These are phyloP conservation scores for Atractosteus spatula DNA, from an alignment of 2,113 vertebrate species.

Conservation along the genomic window DNA sequence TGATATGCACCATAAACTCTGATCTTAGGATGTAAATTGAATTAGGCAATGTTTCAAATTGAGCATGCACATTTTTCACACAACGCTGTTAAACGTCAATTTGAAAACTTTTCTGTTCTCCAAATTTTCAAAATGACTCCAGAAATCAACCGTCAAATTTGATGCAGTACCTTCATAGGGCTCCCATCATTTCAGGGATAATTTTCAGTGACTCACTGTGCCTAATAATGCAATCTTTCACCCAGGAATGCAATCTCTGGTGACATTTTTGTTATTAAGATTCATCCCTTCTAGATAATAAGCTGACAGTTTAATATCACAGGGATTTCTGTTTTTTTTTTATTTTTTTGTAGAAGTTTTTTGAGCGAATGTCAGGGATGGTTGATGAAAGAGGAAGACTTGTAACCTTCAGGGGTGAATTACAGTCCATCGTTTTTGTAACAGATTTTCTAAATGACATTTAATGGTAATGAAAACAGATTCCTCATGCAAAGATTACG, in stretches of 20 bases:
- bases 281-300: slow-evolving; percentile 6
- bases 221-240: slow-evolving; percentile 9
- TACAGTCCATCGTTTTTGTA: background rate
- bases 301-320: slow-evolving; percentile 9
- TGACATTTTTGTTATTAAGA: slow-evolving; percentile 12
- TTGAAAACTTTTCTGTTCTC: no score
- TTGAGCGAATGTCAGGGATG: background rate
- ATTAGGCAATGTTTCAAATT: background rate
- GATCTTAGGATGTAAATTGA: no score
- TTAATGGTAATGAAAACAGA: slow-evolving; percentile 15
- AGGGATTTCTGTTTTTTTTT: background rate
- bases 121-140: no score
- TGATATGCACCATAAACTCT: no score
- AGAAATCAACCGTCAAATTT: no score
- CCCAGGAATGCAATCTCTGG: slow-evolving; percentile 1
- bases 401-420: slow-evolving; percentile 1
- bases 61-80: background rate
- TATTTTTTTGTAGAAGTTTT: background rate
- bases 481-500: background rate
- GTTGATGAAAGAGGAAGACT: background rate
- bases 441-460: slow-evolving; percentile 9
- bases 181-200: background rate
- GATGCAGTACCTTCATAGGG: no score
- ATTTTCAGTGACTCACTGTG: background rate
- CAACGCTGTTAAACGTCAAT: background rate